These are phyloP conservation scores for Cossypha caffra DNA, from an alignment of 2,797 vertebrate species.

Conservation along the genomic window DNA sequence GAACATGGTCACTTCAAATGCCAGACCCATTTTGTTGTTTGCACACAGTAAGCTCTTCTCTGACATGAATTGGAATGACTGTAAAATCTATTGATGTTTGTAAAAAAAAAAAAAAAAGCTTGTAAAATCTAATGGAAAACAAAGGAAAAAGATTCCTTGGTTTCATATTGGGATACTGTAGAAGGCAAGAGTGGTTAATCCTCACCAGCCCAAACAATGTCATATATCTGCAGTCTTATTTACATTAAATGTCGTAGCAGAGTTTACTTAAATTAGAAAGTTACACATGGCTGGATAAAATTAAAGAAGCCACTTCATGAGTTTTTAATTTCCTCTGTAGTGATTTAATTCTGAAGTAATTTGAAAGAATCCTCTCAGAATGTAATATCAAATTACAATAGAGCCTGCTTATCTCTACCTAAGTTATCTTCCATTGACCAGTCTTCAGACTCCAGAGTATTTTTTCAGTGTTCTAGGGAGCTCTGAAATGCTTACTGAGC, in stretches of 20 bases:
- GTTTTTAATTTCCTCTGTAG: not conserved
- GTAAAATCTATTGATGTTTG: not conserved
- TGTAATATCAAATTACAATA: not conserved
- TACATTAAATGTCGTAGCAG: not conserved
- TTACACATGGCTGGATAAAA: not conserved
- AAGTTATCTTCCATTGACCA: not conserved
- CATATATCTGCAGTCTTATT: not conserved
- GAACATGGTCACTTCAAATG: conserved; percentile 14
- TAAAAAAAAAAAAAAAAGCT: not conserved
- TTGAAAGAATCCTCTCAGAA: not conserved
- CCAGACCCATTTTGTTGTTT: not conserved
- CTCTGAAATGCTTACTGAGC: not conserved
- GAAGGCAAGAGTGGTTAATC: not conserved
- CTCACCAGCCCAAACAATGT: not conserved
- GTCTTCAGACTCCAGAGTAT: not conserved
- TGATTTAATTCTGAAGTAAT: not conserved
- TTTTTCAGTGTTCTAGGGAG: not conserved
- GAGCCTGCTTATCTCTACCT: not conserved
- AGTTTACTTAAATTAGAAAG: not conserved
- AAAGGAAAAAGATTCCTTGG: not conserved
- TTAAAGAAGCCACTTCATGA: not conserved
- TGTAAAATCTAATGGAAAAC: not conserved
- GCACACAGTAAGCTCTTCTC: not conserved
- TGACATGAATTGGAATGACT: not conserved
- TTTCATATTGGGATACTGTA: not conserved